These are phyloP conservation scores for Tenebrosternarchus preto DNA, from an alignment of 2,113 vertebrate species.

Conservation along the genomic window DNA sequence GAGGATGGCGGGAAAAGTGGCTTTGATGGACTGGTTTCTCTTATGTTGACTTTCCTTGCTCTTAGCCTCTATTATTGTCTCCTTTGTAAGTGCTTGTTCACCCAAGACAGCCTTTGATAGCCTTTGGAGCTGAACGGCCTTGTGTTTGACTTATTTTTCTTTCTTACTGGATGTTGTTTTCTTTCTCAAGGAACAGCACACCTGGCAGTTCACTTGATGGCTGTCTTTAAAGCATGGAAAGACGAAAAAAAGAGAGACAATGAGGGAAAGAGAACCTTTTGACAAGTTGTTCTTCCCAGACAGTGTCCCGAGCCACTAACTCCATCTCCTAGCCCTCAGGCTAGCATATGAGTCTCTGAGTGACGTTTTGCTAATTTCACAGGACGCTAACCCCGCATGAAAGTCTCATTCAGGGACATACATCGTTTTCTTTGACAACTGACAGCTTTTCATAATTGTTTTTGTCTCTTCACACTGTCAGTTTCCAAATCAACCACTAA, in stretches of 20 bases:
- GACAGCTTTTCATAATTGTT: constrained; percentile 33
- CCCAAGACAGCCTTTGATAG: constrained; percentile 6
- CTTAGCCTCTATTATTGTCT: constrained; percentile 34
- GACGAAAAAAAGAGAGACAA: neutral
- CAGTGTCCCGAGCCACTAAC: constrained; percentile 39
- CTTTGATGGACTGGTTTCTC: neutral
- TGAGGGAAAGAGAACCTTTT: constrained; percentile 16
- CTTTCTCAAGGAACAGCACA: constrained; percentile 22
- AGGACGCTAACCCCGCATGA: constrained; percentile 29
- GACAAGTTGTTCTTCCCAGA: constrained; percentile 18
- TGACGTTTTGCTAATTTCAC: constrained; percentile 49
- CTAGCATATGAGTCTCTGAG: constrained; percentile 40
- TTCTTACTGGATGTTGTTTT: neutral
- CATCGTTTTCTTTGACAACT: constrained; percentile 37
- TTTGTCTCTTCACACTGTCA: constrained; percentile 44
- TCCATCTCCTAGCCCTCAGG: constrained; percentile 47
- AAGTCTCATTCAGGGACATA: constrained; percentile 30
- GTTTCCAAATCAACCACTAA: constrained; percentile 43
- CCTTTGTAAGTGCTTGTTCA: constrained; percentile 31
- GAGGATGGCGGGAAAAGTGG: neutral
- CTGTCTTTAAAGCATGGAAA: constrained; percentile 22
- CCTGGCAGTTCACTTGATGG: constrained; percentile 22
- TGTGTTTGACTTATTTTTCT: constrained; percentile 9
- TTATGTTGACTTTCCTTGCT: constrained; percentile 33
- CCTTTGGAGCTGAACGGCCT: constrained; percentile 12